phyloP scores from a whole-genome alignment of 2,888 invertebrate genomes.

The Conus canariensis region DNA sequence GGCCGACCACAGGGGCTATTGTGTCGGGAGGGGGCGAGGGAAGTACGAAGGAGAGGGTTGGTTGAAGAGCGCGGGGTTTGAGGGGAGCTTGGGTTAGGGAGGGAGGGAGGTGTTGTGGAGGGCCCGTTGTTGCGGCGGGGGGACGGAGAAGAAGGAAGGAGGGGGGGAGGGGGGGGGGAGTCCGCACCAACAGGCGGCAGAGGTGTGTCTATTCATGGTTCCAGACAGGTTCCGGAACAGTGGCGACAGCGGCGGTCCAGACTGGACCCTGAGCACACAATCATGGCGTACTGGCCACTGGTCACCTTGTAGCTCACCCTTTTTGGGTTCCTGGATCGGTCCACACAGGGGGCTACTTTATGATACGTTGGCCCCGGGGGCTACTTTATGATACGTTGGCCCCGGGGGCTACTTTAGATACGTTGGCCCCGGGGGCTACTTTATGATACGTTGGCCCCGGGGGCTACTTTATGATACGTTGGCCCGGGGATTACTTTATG shows the following conservation, averaged over 20 bases:
- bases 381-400: background rate
- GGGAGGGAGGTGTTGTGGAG: background rate
- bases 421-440: too few relatives aligned
- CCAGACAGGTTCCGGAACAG: slow-evolving; percentile 36
- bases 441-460: too few relatives aligned
- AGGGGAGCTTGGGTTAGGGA: background rate
- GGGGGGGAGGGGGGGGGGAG: background rate
- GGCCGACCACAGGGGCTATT: background rate
- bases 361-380: too few relatives aligned
- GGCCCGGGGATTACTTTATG: too few relatives aligned
- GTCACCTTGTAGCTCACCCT: background rate
- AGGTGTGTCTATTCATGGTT: slow-evolving; percentile 1
- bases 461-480: too few relatives aligned
- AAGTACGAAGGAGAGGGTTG: background rate
- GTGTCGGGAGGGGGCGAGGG: background rate
- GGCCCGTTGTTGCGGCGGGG: background rate
- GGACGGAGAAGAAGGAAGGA: background rate
- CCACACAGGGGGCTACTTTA: background rate
- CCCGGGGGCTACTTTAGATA: background rate
- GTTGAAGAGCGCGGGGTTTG: background rate
- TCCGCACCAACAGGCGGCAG: background rate
- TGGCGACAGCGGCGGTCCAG: background rate
- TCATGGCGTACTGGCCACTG: background rate
- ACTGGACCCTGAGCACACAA: background rate
- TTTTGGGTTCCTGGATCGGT: background rate